Evolutionary conservation across 2,797 vertebrate species (phyloP).

Genomic region (Sebastiscus albofasciatus): DNA sequence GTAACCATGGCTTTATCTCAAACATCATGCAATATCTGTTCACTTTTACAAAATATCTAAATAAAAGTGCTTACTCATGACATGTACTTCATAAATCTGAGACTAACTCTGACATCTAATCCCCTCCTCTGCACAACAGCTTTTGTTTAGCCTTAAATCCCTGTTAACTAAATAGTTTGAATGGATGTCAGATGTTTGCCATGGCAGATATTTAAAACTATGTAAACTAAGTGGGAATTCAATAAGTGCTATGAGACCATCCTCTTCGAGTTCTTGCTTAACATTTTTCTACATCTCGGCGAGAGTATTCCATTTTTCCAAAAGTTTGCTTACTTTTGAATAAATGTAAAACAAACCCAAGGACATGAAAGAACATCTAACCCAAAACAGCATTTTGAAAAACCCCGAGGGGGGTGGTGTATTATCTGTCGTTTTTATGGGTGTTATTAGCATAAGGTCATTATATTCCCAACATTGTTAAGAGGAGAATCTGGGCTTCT

Average conservation of each 20-base stretch:
- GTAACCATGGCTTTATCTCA: conserved; percentile 27
- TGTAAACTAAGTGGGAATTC: conserved; percentile 52
- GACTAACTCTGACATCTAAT: conserved; percentile 37
- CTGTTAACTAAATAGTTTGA: conserved; percentile 49
- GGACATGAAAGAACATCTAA: conserved; percentile 56
- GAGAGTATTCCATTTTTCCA: conserved; percentile 13
- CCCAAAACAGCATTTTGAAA: conserved; percentile 37
- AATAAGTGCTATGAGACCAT: conserved; percentile 25
- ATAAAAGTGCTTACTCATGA: conserved; percentile 31
- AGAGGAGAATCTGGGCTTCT: conserved; percentile 31
- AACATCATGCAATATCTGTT: conserved; percentile 1
- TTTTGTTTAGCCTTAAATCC: conserved; percentile 53
- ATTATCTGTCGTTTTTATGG: conserved; percentile 40
- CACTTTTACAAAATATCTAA: conserved; percentile 26
- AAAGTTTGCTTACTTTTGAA: conserved; percentile 58
- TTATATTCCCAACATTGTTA: conserved; percentile 51
- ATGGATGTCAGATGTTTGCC: conserved; percentile 54
- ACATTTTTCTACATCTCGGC: not conserved
- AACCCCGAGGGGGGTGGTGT: conserved; percentile 25
- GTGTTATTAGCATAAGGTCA: conserved; percentile 58
- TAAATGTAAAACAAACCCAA: conserved; percentile 58
- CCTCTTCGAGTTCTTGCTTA: not conserved
- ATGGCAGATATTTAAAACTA: conserved; percentile 36
- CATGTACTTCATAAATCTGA: conserved; percentile 12
- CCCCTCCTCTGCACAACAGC: conserved; percentile 13